phyloP scores from a whole-genome alignment of 1,140 invertebrate species.

The Bombus affinis region DNA sequence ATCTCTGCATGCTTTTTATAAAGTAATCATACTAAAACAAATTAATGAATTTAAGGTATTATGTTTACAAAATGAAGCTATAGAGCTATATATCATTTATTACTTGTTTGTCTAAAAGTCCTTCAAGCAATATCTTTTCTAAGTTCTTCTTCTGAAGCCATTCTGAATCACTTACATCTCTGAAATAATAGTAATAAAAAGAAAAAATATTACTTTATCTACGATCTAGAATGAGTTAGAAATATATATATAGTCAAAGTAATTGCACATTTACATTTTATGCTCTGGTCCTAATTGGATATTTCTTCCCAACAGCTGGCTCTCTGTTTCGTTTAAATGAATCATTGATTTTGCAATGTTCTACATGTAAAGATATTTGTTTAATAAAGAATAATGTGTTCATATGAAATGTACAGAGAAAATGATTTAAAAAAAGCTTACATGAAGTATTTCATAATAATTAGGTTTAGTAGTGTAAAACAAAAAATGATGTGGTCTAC shows the following conservation, averaged over 20 bases:
- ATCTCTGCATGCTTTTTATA: slow-evolving; percentile 87
- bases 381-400: neutral
- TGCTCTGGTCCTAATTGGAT: slow-evolving; percentile 81
- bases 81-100: slow-evolving; percentile 18
- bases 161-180: slow-evolving; percentile 82
- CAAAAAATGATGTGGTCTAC: slow-evolving; percentile 93
- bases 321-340: slow-evolving; percentile 87
- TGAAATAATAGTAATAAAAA: slow-evolving; percentile 73
- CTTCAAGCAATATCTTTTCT: slow-evolving; percentile 88
- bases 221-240: slow-evolving; percentile 31
- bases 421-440: slow-evolving; percentile 78
- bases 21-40: slow-evolving; percentile 88
- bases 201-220: slow-evolving; percentile 30
- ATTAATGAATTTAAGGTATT: slow-evolving; percentile 18
- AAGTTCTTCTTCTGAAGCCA: slow-evolving; percentile 88
- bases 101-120: slow-evolving; percentile 83
- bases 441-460: slow-evolving; percentile 92
- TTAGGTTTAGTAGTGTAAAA: slow-evolving; percentile 95
- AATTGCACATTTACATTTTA: slow-evolving; percentile 82
- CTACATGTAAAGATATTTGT: slow-evolving; percentile 76
- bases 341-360: slow-evolving; percentile 86
- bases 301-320: slow-evolving; percentile 85
- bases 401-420: neutral
- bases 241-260: slow-evolving; percentile 31
- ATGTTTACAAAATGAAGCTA: slow-evolving; percentile 12